These are phyloP conservation scores for Monomorium pharaonis DNA, from an alignment of 1,140 invertebrate species.

Conservation along the genomic window DNA sequence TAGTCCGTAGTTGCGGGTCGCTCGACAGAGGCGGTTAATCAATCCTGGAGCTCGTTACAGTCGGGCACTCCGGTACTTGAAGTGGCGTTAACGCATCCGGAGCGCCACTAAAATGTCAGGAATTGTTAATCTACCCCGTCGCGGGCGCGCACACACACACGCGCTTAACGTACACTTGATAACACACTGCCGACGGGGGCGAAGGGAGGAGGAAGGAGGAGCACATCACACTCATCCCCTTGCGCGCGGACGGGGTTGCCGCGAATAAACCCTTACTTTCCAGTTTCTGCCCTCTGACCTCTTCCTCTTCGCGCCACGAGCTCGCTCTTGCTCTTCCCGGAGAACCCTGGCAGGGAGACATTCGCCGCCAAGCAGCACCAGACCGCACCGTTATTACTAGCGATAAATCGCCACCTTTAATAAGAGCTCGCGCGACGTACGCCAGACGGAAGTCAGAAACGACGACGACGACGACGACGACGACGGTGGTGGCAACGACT, in stretches of 20 bases:
- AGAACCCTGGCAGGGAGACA: conserved; percentile 70
- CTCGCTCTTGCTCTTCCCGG: conserved; percentile 46
- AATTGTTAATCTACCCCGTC: conserved; percentile 75
- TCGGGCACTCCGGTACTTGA: conserved; percentile 57
- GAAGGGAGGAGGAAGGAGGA: not conserved
- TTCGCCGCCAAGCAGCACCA: conserved; percentile 75
- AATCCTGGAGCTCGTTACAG: conserved; percentile 78
- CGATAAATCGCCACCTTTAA: conserved; percentile 85
- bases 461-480: conserved; percentile 27
- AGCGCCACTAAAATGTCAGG: conserved; percentile 72
- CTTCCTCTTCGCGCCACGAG: conserved; percentile 25
- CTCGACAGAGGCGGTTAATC: conserved; percentile 76
- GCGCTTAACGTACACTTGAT: conserved; percentile 33
- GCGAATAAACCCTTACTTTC: conserved; percentile 62
- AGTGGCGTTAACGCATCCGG: conserved; percentile 68
- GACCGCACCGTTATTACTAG: conserved; percentile 84
- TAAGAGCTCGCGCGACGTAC: conserved; percentile 79
- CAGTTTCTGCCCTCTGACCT: conserved; percentile 41
- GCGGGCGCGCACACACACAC: not conserved
- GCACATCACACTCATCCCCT: not conserved
- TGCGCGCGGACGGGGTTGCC: not conserved
- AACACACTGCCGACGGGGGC: not conserved
- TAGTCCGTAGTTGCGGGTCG: conserved; percentile 55
- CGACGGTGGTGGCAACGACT: not conserved
- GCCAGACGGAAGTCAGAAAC: conserved; percentile 70